Conservation (phyloP, 2,888 invertebrate genomes). For the Arctia plantaginis region DNA sequence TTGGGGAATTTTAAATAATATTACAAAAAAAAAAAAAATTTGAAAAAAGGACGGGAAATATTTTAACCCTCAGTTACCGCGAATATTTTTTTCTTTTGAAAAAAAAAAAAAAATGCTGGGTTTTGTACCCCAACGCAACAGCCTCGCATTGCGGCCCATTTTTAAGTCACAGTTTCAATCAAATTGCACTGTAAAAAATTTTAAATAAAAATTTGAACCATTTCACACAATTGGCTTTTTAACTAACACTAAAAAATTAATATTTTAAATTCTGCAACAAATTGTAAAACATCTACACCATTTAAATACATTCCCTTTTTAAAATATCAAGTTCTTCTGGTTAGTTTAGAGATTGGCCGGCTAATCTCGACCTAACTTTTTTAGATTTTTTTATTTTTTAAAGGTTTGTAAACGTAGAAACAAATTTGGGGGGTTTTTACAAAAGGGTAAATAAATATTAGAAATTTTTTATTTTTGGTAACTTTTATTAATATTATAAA, state of each 20-base stretch:
- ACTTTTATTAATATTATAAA: constrained; percentile 48
- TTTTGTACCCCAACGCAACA: background rate
- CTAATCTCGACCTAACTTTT: constrained; percentile 6
- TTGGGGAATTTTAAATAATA: background rate
- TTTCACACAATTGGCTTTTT: constrained; percentile 14
- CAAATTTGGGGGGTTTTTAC: constrained; percentile 43
- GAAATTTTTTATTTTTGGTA: constrained; percentile 51
- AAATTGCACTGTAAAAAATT: background rate
- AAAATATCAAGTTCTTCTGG: constrained; percentile 10
- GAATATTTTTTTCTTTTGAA: background rate
- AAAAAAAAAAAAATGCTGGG: too few relatives aligned
- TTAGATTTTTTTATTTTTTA: background rate
- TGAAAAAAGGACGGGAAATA: too few relatives aligned
- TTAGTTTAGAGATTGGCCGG: constrained; percentile 20
- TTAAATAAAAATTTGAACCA: background rate
- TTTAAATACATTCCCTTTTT: background rate
- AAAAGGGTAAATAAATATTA: constrained; percentile 45
- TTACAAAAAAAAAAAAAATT: too few relatives aligned
- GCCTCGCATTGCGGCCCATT: background rate
- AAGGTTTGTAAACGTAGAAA: constrained; percentile 18
- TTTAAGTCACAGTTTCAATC: background rate
- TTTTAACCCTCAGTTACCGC: too few relatives aligned
- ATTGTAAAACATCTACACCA: constrained; percentile 12
- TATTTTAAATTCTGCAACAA: constrained; percentile 14
- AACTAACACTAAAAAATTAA: constrained; percentile 6